Evolutionary conservation across 1,140 invertebrate species (phyloP).

Genomic region (Zaprionus capensis): DNA sequence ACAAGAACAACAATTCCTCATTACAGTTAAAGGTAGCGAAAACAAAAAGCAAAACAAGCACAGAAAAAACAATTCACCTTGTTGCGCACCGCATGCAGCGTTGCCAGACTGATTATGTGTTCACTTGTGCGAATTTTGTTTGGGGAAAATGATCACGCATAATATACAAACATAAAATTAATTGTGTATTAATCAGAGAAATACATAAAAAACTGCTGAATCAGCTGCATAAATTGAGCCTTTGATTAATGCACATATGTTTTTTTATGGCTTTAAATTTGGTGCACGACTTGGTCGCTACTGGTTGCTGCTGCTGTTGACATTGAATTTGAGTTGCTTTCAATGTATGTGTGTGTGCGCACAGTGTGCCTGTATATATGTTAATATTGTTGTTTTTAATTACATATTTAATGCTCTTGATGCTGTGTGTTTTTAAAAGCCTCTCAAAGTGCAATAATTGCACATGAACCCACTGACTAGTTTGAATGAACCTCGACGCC

Average conservation of each 20-base stretch:
- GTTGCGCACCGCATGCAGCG: slow-evolving; percentile 21
- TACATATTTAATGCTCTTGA: slow-evolving; percentile 48
- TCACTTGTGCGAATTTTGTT: slow-evolving; percentile 5
- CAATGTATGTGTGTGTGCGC: slow-evolving; percentile 1
- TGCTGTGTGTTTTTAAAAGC: slow-evolving; percentile 33
- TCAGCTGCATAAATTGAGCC: slow-evolving; percentile 32
- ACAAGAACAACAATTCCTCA: slow-evolving; percentile 37
- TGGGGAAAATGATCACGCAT: background rate
- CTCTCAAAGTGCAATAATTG: slow-evolving; percentile 53
- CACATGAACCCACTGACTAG: slow-evolving; percentile 46
- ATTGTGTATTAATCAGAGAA: slow-evolving; percentile 28
- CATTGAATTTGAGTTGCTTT: slow-evolving; percentile 50
- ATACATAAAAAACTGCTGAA: slow-evolving; percentile 24
- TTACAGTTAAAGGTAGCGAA: slow-evolving; percentile 33
- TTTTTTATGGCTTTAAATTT: slow-evolving; percentile 39
- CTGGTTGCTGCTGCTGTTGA: slow-evolving; percentile 36
- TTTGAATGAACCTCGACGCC: slow-evolving; percentile 14
- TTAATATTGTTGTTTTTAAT: slow-evolving; percentile 33
- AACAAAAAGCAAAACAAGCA: slow-evolving; percentile 20
- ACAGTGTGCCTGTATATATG: slow-evolving; percentile 5
- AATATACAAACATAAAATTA: slow-evolving; percentile 11
- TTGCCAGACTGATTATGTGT: slow-evolving; percentile 31
- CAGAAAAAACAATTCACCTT: slow-evolving; percentile 36
- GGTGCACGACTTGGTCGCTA: slow-evolving; percentile 19
- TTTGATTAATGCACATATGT: slow-evolving; percentile 14